phyloP scores from a whole-genome alignment of 2,797 vertebrate species.

The Chiropotes sagulatus region DNA sequence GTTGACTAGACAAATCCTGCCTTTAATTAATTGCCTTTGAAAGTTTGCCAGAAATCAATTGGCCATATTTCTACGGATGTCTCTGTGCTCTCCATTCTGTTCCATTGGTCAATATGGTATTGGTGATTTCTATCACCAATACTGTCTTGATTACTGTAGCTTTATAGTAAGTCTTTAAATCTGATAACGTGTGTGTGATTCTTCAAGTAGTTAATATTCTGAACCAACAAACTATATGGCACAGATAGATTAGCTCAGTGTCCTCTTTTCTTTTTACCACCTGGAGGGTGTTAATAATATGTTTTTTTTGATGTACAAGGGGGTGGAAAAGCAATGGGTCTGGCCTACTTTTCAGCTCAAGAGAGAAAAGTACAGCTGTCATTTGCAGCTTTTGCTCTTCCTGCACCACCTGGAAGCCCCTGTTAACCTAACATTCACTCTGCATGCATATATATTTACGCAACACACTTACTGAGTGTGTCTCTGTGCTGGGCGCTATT shows the following conservation, averaged over 20 bases:
- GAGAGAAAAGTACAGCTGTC: background rate
- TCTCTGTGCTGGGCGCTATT: background rate
- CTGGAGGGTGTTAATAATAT: background rate
- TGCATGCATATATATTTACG: background rate
- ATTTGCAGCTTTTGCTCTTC: background rate
- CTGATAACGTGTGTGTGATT: background rate
- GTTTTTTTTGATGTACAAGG: background rate
- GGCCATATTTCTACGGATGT: background rate
- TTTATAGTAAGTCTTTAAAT: background rate
- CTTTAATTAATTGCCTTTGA: background rate
- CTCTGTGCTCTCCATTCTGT: background rate
- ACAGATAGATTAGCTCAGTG: background rate
- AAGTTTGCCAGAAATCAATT: background rate
- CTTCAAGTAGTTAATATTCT: background rate
- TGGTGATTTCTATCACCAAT: background rate
- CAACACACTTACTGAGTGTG: background rate
- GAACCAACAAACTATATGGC: background rate
- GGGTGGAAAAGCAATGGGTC: background rate
- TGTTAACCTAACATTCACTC: background rate
- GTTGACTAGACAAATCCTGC: background rate
- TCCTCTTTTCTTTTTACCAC: background rate
- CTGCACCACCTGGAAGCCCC: background rate
- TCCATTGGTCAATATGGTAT: background rate
- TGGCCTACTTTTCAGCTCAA: slow-evolving; percentile 3
- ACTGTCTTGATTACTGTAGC: background rate